Percentiles rank a stretch among this genome's conserved stretches.
Conservation (phyloP, 2,113 vertebrate species). For the Larimichthys crocea region DNA sequence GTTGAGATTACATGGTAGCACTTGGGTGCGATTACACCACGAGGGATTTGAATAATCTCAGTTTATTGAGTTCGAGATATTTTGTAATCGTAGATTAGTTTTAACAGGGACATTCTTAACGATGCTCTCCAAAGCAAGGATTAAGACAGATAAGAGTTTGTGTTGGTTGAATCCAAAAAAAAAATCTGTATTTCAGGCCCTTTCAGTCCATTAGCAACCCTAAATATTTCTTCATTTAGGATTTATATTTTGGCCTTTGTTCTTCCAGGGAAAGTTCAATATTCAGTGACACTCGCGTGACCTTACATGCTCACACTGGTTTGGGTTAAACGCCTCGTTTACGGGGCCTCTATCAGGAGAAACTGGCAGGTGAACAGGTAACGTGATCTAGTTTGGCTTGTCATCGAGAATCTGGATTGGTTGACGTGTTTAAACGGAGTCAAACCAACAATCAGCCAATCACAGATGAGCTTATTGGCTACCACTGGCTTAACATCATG, state of each 20-base stretch:
- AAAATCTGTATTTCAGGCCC: conserved; percentile 36
- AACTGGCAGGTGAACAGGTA: not conserved
- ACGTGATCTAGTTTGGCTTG: not conserved
- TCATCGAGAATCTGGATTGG: not conserved
- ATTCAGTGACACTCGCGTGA: not conserved
- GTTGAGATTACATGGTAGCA: conserved; percentile 76
- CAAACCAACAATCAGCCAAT: conserved; percentile 7
- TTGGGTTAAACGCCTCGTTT: not conserved
- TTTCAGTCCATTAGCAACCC: conserved; percentile 30
- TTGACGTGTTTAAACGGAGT: not conserved
- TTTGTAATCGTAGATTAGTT: conserved; percentile 82
- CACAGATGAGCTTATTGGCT: not conserved
- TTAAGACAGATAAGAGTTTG: conserved; percentile 65
- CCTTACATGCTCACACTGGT: not conserved
- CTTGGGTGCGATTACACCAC: conserved; percentile 72
- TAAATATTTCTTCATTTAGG: not conserved
- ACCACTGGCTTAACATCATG: too few relatives aligned
- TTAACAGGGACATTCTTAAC: conserved; percentile 70
- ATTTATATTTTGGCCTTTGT: not conserved
- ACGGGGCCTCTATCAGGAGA: not conserved
- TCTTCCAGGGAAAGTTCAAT: not conserved
- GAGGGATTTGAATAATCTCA: conserved; percentile 82
- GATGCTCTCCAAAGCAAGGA: conserved; percentile 60
- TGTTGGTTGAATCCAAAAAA: conserved; percentile 40
- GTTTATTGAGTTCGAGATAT: conserved; percentile 76